Evolutionary conservation across 2,888 invertebrate genomes (phyloP), one percentile per base, ranked within the genome.

Genomic region (Mesopsocus fuscifrons): DNA sequence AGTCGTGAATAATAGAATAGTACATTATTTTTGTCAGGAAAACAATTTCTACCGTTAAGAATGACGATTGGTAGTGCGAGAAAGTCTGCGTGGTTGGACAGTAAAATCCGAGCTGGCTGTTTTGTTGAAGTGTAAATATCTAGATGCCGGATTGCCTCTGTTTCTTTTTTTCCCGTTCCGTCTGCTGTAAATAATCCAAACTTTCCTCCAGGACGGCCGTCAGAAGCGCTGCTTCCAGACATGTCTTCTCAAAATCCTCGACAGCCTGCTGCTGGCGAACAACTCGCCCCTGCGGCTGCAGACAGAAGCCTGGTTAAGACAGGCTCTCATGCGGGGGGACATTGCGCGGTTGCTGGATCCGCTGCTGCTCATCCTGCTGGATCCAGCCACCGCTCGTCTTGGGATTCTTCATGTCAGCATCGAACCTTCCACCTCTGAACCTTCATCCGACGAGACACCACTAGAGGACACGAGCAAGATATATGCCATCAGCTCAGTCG

Each of bases 401-500:
- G 78, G 81, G 23, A 76, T 85, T n/a, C 69, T 77, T 11, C 78
- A 83, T 50, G 70, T 76, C 3, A 74, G 73, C 54, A 67, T 76
- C 18, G 64, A 70, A 43, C 51, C 51, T 34, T 48, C 50, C 8
- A 8, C 48, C 55, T 17, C 59, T 55, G 21, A 60, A 55, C 45
- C 35, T 32, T 23, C 21, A 8, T 18, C 18, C 3, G 43, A 35
- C 16, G 43, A 45, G 47, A 58, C 57, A 30, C 56, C 51, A 46
- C 52, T 43, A 26, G 45, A 48, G 16, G 40, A 46, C 17, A 44
- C 44, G n/a, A 21, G 21, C 34, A 38, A 77, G 54, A 77, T 85
- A 11, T 83, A 78, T 54, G 84, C 84, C 1, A 80, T 85, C 34
- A 83, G 83, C 53, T 81, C 77, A 34, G 78, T 81, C 21, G 79